Evolutionary conservation across 2,113 vertebrate genomes (phyloP), one percentile per base, ranked within the genome.

Genomic region (Puntigrus tetrazona): DNA sequence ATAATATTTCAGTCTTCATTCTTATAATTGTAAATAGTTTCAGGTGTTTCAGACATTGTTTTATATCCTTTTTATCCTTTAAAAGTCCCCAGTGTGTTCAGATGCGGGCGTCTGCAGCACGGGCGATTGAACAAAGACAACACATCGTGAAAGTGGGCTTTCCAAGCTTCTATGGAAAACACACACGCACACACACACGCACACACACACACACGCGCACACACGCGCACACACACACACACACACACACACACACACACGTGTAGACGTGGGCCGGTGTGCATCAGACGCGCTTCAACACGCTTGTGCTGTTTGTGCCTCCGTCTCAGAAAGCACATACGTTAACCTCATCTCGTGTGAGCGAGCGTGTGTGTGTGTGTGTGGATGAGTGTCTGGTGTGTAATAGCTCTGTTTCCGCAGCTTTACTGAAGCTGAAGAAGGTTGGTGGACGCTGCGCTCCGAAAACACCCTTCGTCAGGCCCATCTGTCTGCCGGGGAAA

Each of bases 401-500:
- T 69, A 47, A 74, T 61, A 83, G 57, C 7, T 50, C 20, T 81
- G 86, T 38, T 82, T 45, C 47, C 76, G 34, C 90, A 99, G 98
- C 93, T 85, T 93, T 99, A 90, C 89, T 99, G 78, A 97, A 95
- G 65, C 92, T 99, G 90, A 97, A 96, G 92, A 99, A 96, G 92
- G 92, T 92, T 0, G 92, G 96, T 0, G 93, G 95, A 0, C 92
- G 89, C 3, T 99, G 98, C 41, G 96, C 95, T 0, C 89, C 87
- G 84, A 96, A 93, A 86, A 96, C 94, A 10, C 96, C 93, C 45
- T 98, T 97, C 63, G 95, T 99, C 55, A 94, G 94, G 78, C 96
- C 96, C 76, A 95, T 99, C 91, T 98, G 97, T 88, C 94, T 99
- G 82, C 97, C 97, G 0, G 95, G 94, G 29, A 92, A 91, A 0